Evolutionary conservation across 2,113 vertebrate genomes (phyloP).

Genomic region (Dermatemys mawii): DNA sequence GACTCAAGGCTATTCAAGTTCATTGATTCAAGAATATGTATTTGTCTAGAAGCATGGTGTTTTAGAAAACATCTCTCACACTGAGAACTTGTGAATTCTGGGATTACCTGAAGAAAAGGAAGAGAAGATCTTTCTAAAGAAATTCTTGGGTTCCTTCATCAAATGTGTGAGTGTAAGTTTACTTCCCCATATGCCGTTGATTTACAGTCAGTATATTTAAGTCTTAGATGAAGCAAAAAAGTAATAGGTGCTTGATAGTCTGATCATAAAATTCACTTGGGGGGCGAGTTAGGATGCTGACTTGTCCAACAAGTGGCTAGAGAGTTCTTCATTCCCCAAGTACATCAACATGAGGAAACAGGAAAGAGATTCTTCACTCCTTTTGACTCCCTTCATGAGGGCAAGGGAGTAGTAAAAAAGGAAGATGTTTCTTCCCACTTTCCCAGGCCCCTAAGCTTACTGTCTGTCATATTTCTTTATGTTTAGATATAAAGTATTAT

Average conservation of each 20-base stretch:
- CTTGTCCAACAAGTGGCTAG: not conserved
- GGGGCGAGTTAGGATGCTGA: not conserved
- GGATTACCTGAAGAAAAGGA: not conserved
- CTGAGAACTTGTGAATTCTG: not conserved
- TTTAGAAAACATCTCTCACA: not conserved
- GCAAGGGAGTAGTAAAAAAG: not conserved
- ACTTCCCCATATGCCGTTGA: not conserved
- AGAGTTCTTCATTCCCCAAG: not conserved
- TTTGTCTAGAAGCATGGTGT: not conserved
- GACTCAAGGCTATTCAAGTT: not conserved
- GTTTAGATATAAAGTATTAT: not conserved
- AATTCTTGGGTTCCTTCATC: not conserved
- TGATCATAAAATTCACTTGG: not conserved
- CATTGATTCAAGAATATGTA: not conserved
- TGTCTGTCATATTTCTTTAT: not conserved
- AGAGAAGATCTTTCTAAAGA: not conserved
- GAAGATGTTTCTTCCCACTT: not conserved
- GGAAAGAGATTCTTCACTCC: not conserved
- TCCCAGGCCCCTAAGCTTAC: not conserved
- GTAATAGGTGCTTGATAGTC: not conserved
- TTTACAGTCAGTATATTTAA: not conserved
- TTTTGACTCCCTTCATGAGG: not conserved
- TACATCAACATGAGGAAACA: not conserved
- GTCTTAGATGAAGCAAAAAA: not conserved
- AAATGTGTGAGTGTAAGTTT: not conserved